Evolutionary conservation across 2,888 invertebrate species (phyloP).

Genomic region (Strigamia transsilvanica): DNA sequence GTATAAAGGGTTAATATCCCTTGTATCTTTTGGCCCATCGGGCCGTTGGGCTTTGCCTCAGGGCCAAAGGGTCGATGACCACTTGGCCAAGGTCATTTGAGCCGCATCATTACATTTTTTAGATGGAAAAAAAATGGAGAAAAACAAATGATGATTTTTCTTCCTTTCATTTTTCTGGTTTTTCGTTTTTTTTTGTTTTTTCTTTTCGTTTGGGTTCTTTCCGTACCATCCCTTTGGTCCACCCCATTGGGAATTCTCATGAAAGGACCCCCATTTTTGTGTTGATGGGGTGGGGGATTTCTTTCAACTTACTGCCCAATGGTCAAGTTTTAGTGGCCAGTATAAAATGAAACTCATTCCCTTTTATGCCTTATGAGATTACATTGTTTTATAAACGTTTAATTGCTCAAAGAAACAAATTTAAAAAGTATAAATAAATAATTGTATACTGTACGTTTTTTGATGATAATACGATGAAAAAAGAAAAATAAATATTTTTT

Average conservation of each 20-base stretch:
- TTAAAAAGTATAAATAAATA: not conserved
- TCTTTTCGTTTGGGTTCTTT: not conserved
- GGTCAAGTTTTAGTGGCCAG: constrained; percentile 37
- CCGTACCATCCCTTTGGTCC: not conserved
- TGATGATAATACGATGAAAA: not conserved
- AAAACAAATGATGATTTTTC: not conserved
- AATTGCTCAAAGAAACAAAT: not conserved
- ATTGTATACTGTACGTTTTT: not conserved
- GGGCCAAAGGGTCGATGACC: constrained; percentile 33
- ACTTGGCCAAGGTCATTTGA: constrained; percentile 42
- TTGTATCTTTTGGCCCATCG: constrained; percentile 23
- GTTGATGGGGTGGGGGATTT: not conserved
- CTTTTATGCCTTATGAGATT: constrained; percentile 20
- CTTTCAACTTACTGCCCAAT: constrained; percentile 26
- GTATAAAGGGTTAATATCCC: constrained; percentile 39
- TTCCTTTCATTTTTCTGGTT: not conserved
- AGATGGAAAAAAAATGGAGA: not conserved
- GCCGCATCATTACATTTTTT: constrained; percentile 35
- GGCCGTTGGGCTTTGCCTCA: constrained; percentile 25
- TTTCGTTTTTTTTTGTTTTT: not conserved
- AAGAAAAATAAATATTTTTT: not conserved
- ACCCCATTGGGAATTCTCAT: not conserved
- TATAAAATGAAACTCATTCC: constrained; percentile 32
- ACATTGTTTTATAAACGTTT: not conserved
- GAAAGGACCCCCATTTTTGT: not conserved